Base-by-base conservation (phyloP, 2,888 invertebrate genomes). In the Andrena chrysosceles region DNA sequence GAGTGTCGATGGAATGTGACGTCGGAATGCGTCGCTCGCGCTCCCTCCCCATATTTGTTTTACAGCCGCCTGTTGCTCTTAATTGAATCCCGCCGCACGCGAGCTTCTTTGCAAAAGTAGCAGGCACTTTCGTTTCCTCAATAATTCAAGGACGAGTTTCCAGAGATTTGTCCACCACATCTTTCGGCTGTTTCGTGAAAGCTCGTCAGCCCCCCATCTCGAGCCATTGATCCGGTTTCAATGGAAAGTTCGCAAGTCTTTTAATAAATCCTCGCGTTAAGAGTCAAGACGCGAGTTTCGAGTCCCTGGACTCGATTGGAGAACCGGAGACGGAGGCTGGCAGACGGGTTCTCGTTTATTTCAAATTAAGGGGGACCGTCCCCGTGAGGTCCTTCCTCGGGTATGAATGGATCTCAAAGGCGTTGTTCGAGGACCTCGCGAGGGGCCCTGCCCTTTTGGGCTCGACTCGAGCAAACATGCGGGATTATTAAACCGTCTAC, bases 401-500 rank as follows among this genome's bases (percentile, higher is more conserved):
- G 71, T 89, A 88, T 85, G 89, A 90, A 90, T 87, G 86, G 85
- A 83, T 80, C 87, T 91, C 89, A 89, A 91, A 91, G 90, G 91
- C 90, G 88, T 89, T 87, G 88, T 86, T 90, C 87, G 85, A 81
- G 78, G 82, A 71, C 69, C 71, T 79, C 74, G 69, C 66, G 68
- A 68, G 64, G 68, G 75, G 64, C 54, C 80, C 59, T 52, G 70
- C 83, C 85, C 79, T 82, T 73, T 76, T 56, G 69, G 72, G 52
- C 64, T 68, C 70, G 80, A 48, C 56, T 23, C 86, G 85, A 84
- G 91, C 91, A 92, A 92, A 92, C 93, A 93, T 85, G 89, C 89
- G 89, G 87, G 91, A 92, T 93, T 92, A 92, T 93, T 93, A 91
- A 92, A 90, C 88, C 90, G 87, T 88, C 91, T 89, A 77, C 88